Conservation (phyloP, 2,888 invertebrate species). For the Venusia cambrica region DNA sequence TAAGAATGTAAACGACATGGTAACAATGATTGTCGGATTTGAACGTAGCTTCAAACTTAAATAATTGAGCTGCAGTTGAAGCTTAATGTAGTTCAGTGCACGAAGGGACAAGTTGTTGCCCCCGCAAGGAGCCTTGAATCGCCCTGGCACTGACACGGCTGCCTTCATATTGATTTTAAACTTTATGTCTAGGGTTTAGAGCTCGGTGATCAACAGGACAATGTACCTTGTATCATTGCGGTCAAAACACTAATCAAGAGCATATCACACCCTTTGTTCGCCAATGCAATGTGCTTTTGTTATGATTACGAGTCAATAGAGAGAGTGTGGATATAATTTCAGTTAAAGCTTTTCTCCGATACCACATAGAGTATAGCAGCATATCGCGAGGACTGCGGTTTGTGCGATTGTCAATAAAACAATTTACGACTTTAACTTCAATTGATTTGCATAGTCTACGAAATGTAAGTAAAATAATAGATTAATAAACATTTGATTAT, state of each 20-base stretch:
- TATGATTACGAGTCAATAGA: no score
- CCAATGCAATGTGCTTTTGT: conserved; percentile 4
- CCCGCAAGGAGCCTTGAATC: conserved; percentile 54
- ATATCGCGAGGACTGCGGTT: no score
- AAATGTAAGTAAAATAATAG: conserved; percentile 12
- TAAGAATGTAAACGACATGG: conserved; percentile 16
- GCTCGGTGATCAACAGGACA: conserved; percentile 20
- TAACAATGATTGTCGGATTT: conserved; percentile 22
- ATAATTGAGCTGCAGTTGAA: conserved; percentile 51
- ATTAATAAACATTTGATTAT: no score
- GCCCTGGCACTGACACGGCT: conserved; percentile 40
- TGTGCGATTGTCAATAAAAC: no score
- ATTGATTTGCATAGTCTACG: no score
- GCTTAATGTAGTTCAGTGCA: conserved; percentile 62
- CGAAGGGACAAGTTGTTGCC: conserved; percentile 66
- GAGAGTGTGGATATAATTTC: no score
- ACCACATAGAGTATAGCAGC: no score
- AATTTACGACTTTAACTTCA: no score
- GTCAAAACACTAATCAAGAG: conserved; percentile 27
- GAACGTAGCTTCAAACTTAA: conserved; percentile 40
- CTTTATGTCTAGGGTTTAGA: conserved; percentile 24
- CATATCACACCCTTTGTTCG: conserved; percentile 23
- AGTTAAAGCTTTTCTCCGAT: no score
- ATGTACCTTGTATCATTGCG: conserved; percentile 26
- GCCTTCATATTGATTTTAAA: conserved; percentile 25